Evolutionary conservation across 2,113 vertebrate species (phyloP), one percentile per base, ranked within the genome.

Genomic region (Pagrus major): DNA sequence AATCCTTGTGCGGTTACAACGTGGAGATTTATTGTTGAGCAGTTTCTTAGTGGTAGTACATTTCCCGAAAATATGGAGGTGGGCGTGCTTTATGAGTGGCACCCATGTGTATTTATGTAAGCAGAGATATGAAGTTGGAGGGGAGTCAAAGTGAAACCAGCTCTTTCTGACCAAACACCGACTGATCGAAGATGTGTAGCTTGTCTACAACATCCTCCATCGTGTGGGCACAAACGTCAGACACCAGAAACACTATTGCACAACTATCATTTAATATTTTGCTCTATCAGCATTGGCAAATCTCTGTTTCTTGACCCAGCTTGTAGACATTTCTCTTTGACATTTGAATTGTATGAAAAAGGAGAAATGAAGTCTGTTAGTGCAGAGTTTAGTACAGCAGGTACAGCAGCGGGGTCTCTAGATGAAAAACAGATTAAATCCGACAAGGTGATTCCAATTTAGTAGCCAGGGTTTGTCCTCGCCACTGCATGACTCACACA

Each of bases 401-500:
- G 55, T 63, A 70, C 61, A n/a, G 58, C 67, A 27, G 58, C 20
- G 1, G 55, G 65, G 29, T 41, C 60, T 69, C 1, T 2, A 44
- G 60, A 51, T 70, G 29, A 73, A 81, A n/a, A 81, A 70, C 39
- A 72, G 69, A 91, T 86, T 69, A 60, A 61, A 78, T 84, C 72
- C 72, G 81, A 88, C 78, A 78, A 86, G 80, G 61, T 70, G 69
- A 51, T 70, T 83, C 42, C 66, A 81, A 76, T 80, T 65, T 81
- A 70, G 76, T 37, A 39, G 44, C 63, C 47, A 9, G 42, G 71
- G 76, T 74, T 74, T 58, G 68, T 84, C 75, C 69, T 72, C 55
- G 25, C 59, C 64, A n/a, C 74, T 68, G 71, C 64, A 72, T 80
- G 89, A 87, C 54, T 91, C 85, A 83, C 39, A 44, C 23, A 56